Conservation (phyloP, 1,140 invertebrate species). For the Galleria mellonella region DNA sequence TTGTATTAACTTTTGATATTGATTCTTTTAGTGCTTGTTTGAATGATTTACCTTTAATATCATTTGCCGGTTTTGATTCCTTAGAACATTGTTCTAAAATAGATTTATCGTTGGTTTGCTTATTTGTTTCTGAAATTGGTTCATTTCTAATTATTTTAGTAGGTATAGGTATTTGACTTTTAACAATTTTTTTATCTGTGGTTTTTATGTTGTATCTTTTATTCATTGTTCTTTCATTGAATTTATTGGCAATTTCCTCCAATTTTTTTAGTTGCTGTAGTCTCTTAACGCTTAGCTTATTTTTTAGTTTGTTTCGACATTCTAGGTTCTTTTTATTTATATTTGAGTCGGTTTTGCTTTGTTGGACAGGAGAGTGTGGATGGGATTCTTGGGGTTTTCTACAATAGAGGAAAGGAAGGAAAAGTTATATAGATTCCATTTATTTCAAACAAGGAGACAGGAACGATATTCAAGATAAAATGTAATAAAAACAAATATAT, state of each 20-base stretch:
- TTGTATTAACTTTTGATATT: neutral
- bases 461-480: constrained; percentile 28
- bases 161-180: constrained; percentile 23
- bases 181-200: constrained; percentile 12
- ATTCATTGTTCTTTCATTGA: constrained; percentile 30
- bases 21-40: neutral
- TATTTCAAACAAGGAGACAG: constrained; percentile 64
- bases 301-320: constrained; percentile 12
- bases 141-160: constrained; percentile 16
- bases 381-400: constrained; percentile 47
- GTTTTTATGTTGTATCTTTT: constrained; percentile 23
- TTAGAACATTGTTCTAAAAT: too few relatives aligned
- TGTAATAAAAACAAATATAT: constrained; percentile 19
- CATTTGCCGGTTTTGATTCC: neutral
- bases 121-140: neutral
- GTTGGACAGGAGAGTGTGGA: constrained; percentile 22
- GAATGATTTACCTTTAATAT: neutral
- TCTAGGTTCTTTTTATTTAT: constrained; percentile 26
- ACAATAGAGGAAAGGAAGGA: constrained; percentile 64
- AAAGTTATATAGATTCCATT: constrained; percentile 19
- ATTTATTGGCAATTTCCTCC: constrained; percentile 50
- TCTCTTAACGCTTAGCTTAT: constrained; percentile 40
- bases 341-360: constrained; percentile 34
- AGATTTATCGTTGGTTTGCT: neutral
- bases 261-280: constrained; percentile 51